Base-by-base conservation (phyloP, 2,113 vertebrate genomes). In the Zosterops borbonicus region DNA sequence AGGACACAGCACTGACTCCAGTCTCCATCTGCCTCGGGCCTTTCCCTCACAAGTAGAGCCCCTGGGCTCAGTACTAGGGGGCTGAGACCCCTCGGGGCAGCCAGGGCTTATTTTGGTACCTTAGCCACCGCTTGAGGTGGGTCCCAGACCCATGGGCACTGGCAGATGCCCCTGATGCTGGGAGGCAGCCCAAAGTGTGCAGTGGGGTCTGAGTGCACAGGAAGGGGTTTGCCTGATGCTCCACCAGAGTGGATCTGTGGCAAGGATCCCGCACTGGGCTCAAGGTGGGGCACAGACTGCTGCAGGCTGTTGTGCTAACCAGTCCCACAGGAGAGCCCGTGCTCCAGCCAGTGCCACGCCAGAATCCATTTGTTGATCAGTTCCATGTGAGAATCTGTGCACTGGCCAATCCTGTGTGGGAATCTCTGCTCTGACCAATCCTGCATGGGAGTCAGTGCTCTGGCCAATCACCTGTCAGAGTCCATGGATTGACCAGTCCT, bases 321-420 rank as follows among this genome's bases (percentile, higher is more conserved):
- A 39, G 0, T 31, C 35, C 41, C 46, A 16, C 4, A 2, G 2
- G 10, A 47, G 50, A 9, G 24, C 44, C 46, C 1, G 0, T 89
- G 16, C 37, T 52, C 20, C 62, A 53, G 12, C 29, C 53, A 53
- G 11, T 68, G 24, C 52, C 14, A 0, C 3, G 11, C n/a, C 77
- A 35, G 67, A 44, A 76, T 53, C 73, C 73, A 14, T 60, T 18
- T 77, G 53, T 60, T 77, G 73, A 68, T 68, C 73, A 23, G 17
- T 42, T 6, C 50, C 70, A 13, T 8, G 3, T 3, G 31, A 18
- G 33, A n/a, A 60, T 68, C 49, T 1, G 0, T 64, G 49, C 1
- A 4, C 49, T 9, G 28, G 16, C 58, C 58, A 27, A 3, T 62
- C n/a, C 60, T 11, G 5, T 10, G 24, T 25, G 46, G 29, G 64